Base-by-base conservation (phyloP, 2,797 vertebrate genomes). In the Mormyrus hasselquistii region DNA sequence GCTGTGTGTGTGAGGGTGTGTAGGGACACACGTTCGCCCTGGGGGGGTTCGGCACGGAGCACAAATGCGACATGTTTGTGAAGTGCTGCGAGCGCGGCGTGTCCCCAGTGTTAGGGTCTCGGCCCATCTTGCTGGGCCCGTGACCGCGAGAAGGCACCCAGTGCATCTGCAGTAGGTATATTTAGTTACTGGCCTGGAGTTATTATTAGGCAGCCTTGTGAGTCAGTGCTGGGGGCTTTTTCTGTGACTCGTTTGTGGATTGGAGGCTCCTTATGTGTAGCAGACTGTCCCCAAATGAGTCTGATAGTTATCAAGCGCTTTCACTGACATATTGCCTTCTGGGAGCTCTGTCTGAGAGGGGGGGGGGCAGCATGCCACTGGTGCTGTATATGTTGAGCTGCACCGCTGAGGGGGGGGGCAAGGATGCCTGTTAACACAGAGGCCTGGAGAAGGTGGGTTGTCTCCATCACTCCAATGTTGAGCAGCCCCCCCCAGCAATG, bases 181-280 rank as follows among this genome's bases (percentile, higher is more conserved):
- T 73, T 73, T 73, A 82, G 76, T 47, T n/a, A 44, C 5, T 7
- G 2, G 76, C 38, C 73, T 82, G 41, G 19, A 82, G 76, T 47
- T 82, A 47, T 47, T 82, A 82, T 82, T 82, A 82, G 76, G 76
- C 41, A 2, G 76, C 14, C 16, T 82, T 47, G 41, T 47, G 76
- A 82, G 76, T 82, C 38, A 82, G 76, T 82, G 76, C 76, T 82
- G 76, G 76, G 76, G 41, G 65, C 29, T 47, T 44, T 76, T 79
- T 79, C 38, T n/a, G 19, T 19, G 38, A 41, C 73, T 5, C 5
- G 12, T 79, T 79, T n/a, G 19, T 5, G 38, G 73, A 44, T n/a
- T n/a, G 73, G 73, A 44, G 73, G 59, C n/a, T 62, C 5, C 59
- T 62, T 6, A 62, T 22, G 22, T 22, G 2, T 8, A 62, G 8